Evolutionary conservation across 2,888 invertebrate genomes (phyloP).

Genomic region (Acholoe squamosa): DNA sequence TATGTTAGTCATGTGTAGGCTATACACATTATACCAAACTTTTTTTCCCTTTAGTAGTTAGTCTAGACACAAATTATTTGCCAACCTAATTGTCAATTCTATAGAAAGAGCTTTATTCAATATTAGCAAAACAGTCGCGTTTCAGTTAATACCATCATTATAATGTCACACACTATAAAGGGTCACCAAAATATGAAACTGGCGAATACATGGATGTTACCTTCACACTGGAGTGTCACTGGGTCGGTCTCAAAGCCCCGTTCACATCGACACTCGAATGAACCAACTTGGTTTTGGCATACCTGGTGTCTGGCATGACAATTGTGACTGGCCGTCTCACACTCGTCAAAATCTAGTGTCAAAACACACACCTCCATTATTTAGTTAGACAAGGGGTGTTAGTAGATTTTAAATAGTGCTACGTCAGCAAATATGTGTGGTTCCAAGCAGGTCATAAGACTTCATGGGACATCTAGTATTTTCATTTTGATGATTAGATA

Average conservation of each 20-base stretch:
- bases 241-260: slow-evolving; percentile 73
- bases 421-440: neutral
- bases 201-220: slow-evolving; percentile 69
- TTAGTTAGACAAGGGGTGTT: neutral
- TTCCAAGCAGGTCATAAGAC: neutral
- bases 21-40: too few relatives aligned
- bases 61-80: too few relatives aligned
- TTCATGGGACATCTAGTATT: too few relatives aligned
- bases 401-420: neutral
- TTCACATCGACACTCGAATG: slow-evolving; percentile 84
- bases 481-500: too few relatives aligned
- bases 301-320: slow-evolving; percentile 88
- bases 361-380: neutral
- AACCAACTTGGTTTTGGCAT: slow-evolving; percentile 89
- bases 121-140: too few relatives aligned
- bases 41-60: too few relatives aligned
- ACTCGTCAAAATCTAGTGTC: slow-evolving; percentile 83
- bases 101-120: too few relatives aligned
- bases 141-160: neutral
- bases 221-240: slow-evolving; percentile 74
- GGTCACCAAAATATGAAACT: neutral
- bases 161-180: neutral
- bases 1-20: too few relatives aligned
- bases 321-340: slow-evolving; percentile 85
- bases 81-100: too few relatives aligned